Evolutionary conservation across 2,797 vertebrate genomes (phyloP), one percentile per base, ranked within the genome.

Genomic region (Echiichthys vipera): DNA sequence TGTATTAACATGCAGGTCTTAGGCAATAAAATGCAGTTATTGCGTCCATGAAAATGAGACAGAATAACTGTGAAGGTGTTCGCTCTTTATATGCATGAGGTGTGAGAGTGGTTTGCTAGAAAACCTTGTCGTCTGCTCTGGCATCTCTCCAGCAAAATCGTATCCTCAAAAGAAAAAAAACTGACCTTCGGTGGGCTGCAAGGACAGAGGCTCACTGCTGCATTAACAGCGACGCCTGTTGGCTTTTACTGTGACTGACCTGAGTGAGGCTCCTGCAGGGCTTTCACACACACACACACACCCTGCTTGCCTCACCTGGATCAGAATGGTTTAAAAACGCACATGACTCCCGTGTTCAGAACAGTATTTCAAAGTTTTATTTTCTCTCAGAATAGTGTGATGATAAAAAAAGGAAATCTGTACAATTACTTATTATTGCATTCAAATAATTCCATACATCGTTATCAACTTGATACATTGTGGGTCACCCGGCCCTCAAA

Each of bases 351-450:
- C 25, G 0, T 27, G 64, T 78, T 85, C 66, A 81, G 68, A 80
- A 84, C 46, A 64, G 42, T 83, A 91, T 89, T 90, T 92, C 81
- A 92, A 87, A 86, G 81, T 94, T n/a, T 95, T 94, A 94, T 94
- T 94, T 92, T 74, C 66, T 54, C 62, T 71, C 81, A 75, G 82
- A 87, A 88, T 85, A 82, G 74, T 20, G 88, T 85, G 84, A 86
- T 79, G 50, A 84, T 84, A 56, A 40, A 67, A 70, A 85, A 90
- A 84, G n/a, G 88, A 80, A 88, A 84, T 74, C 88, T 90, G 83
- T 89, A 91, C 90, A 93, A 68, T 81, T 65, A 84, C 73, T 72
- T 71, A 65, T 91, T 89, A 89, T 92, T 89, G 91, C 88, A 92
- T 92, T 93, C 89, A 90, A 86, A 91, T 83, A 15, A 71, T 81